These are phyloP conservation scores for Hypocryptadius cinnamomeus DNA, from an alignment of 2,113 vertebrate species.

Conservation along the genomic window DNA sequence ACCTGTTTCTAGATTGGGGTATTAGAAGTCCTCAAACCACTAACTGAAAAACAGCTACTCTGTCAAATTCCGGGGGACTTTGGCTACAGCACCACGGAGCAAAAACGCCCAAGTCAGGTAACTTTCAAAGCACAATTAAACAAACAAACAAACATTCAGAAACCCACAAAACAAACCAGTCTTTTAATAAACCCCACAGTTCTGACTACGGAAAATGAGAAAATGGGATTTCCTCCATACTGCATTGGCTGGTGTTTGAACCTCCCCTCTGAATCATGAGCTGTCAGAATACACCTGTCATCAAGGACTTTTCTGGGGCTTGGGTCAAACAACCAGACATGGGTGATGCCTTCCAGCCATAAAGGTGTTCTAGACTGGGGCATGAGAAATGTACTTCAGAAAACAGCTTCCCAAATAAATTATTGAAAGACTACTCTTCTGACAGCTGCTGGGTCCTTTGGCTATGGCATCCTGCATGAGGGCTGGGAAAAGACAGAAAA, in stretches of 20 bases:
- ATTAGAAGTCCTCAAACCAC: not conserved
- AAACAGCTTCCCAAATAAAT: not conserved
- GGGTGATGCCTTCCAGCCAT: not conserved
- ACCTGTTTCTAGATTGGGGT: not conserved
- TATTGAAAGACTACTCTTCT: not conserved
- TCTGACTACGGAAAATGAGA: not conserved
- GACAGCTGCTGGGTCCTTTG: not conserved
- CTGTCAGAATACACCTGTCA: not conserved
- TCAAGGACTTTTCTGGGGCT: not conserved
- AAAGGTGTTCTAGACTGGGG: not conserved
- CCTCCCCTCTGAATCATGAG: not conserved
- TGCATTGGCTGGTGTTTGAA: not conserved
- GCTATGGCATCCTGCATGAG: not conserved
- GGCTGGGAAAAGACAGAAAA: not conserved
- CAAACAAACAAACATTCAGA: not conserved
- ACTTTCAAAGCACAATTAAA: not conserved
- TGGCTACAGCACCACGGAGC: not conserved
- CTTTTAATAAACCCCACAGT: not conserved
- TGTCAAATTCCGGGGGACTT: not conserved
- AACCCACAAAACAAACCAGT: fast-evolving
- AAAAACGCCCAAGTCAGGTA: not conserved
- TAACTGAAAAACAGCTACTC: not conserved
- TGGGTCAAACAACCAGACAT: not conserved
- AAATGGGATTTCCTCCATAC: not conserved
- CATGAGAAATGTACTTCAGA: not conserved